Base-by-base conservation (phyloP, 2,888 invertebrate genomes). In the Sesia apiformis region DNA sequence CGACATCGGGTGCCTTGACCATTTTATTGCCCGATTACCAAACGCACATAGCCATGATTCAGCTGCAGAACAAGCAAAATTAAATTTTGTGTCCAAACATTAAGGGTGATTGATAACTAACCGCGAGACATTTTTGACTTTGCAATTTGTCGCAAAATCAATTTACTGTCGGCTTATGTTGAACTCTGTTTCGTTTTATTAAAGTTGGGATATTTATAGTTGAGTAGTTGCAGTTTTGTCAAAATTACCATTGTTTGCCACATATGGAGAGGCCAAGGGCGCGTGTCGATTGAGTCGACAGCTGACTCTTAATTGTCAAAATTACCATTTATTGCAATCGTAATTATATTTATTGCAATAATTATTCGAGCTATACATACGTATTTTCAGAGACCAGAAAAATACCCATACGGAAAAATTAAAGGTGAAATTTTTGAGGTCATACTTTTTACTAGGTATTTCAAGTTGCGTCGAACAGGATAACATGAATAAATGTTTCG, bases 251-350 rank as follows among this genome's bases (percentile, higher is more conserved):
- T 3, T 49, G 49, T 62, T 57, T 56, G 58, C 54, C 62, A 53
- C 60, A 62, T 65, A 69, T 63, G 70, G 70, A 43, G 55, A 65
- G 68, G 69, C 67, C 73, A 75, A 74, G 74, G 76, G 66, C 72
- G 57, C 40, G 43, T 54, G 54, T 6, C 49, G 42, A 38, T 40
- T 39, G 39, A 55, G 4, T 53, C 42, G 42, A 51, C 42, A 43
- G 7, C 46, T 43, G 49, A 53, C 23, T 23, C 23, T 23, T 23
- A 23, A 23, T 23, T 23, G 23, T 1, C 23, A 23, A 23, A 23
- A 23, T 23, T 23, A 23, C 23, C 23, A 23, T 23, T 23, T 23
- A 23, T 23, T 23, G 23, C 23, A 23, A 23, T n/a, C n/a, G n/a
- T 23, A 2, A 23, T 23, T 1, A 23, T 23, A n/a, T 23, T 23